phyloP scores from a whole-genome alignment of 2,888 invertebrate genomes.

The Lithophane leautieri region DNA sequence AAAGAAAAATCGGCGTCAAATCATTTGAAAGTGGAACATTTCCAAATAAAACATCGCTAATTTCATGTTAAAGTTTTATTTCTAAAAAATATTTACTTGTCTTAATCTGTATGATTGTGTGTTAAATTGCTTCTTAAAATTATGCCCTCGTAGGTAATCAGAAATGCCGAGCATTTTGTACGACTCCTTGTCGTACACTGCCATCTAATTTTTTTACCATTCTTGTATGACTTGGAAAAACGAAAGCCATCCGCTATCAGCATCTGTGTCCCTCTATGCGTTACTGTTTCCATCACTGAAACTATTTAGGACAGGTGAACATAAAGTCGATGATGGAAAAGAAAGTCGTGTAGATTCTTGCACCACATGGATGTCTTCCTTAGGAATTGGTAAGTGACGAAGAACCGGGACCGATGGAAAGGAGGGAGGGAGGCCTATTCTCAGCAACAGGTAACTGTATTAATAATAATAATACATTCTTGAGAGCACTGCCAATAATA shows the following conservation, averaged over 20 bases:
- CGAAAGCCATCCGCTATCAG: slow-evolving; percentile 73
- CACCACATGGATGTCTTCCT: not conserved
- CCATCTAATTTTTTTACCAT: slow-evolving; percentile 72
- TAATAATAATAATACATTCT: not conserved
- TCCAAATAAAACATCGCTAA: slow-evolving; percentile 9
- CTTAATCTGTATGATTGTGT: slow-evolving; percentile 69
- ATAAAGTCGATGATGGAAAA: not conserved
- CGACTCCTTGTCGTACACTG: slow-evolving; percentile 72
- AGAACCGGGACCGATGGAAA: not conserved
- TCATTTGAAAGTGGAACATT: not conserved
- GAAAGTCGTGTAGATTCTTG: not conserved
- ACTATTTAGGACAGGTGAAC: slow-evolving; percentile 32
- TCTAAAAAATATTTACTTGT: not conserved
- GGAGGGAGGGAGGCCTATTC: too few relatives aligned
- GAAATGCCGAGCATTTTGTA: slow-evolving; percentile 72
- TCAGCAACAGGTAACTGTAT: not conserved
- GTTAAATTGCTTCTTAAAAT: slow-evolving; percentile 65
- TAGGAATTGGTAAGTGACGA: not conserved
- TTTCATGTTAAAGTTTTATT: slow-evolving; percentile 11
- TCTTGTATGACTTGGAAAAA: slow-evolving; percentile 75
- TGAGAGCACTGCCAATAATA: not conserved
- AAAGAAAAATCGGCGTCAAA: not conserved
- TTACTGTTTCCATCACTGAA: slow-evolving; percentile 73
- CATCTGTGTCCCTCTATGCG: slow-evolving; percentile 76
- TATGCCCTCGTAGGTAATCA: slow-evolving; percentile 69